phyloP scores from a whole-genome alignment of 2,888 invertebrate genomes.

The Cephus runcator region DNA sequence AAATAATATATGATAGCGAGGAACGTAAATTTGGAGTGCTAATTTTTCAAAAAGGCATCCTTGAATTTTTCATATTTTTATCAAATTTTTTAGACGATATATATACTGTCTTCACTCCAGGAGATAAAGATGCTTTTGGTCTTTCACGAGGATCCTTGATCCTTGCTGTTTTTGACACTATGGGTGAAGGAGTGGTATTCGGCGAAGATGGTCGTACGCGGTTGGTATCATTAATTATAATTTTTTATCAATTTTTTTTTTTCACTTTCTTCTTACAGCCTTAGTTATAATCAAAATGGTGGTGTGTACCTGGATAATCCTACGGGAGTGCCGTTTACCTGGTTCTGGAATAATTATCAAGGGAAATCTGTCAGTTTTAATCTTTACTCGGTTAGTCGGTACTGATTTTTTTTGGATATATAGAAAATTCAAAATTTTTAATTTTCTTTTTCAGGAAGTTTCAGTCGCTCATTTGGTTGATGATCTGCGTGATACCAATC shows the following conservation, averaged over 20 bases:
- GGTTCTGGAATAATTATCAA: conserved; percentile 36
- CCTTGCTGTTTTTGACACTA: conserved; percentile 46
- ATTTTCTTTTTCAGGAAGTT: background rate
- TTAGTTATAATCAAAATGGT: conserved; percentile 50
- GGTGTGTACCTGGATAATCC: conserved; percentile 45
- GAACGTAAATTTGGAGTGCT: background rate
- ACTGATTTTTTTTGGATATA: background rate
- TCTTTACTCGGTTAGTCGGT: conserved; percentile 20
- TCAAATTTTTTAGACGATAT: conserved; percentile 41
- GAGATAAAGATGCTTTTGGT: conserved; percentile 36
- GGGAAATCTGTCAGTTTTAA: background rate
- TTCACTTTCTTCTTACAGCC: conserved; percentile 26
- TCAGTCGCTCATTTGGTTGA: background rate
- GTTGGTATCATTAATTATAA: conserved; percentile 24
- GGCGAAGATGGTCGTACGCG: conserved; percentile 39
- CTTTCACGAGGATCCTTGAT: conserved; percentile 31
- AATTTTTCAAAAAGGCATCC: background rate
- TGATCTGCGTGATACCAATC: background rate
- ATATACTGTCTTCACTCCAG: conserved; percentile 45
- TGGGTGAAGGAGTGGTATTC: conserved; percentile 47
- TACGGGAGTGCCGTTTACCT: conserved; percentile 32
- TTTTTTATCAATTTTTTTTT: background rate
- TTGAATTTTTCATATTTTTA: background rate
- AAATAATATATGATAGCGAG: conserved; percentile 23
- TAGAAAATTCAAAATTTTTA: background rate